Conservation (phyloP, 2,113 vertebrate species). For the Rostratula benghalensis region DNA sequence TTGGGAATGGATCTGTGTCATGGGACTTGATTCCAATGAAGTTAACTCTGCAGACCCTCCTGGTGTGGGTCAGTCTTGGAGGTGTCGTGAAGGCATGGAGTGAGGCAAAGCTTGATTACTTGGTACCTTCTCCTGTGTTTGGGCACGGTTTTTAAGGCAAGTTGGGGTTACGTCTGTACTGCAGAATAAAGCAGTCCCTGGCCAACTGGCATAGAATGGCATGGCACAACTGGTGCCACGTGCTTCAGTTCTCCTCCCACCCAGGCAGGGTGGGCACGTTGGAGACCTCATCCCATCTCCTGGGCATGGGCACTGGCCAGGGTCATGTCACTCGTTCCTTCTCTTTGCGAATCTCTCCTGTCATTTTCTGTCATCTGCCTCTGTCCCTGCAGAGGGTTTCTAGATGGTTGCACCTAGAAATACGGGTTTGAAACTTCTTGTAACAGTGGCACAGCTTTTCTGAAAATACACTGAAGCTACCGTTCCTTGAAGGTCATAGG, state of each 20-base stretch:
- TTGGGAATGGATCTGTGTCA: background rate
- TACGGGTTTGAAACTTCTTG: background rate
- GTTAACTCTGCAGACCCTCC: background rate
- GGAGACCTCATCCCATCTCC: background rate
- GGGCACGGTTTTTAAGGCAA: background rate
- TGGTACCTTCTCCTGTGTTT: fast-evolving
- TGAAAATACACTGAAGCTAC: fast-evolving
- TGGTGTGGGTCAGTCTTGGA: background rate
- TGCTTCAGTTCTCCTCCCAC: background rate
- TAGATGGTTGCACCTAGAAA: background rate
- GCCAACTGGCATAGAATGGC: too few species aligned
- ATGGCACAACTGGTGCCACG: fast-evolving
- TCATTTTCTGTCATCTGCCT: fast-evolving
- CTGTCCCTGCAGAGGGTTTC: background rate
- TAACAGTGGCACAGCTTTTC: background rate
- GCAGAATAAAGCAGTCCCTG: background rate
- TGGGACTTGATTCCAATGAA: background rate
- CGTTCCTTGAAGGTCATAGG: background rate
- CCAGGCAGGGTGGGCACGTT: fast-evolving
- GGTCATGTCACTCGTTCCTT: background rate
- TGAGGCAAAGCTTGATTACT: background rate
- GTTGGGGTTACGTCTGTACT: background rate
- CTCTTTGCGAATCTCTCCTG: background rate
- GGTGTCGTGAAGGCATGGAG: background rate
- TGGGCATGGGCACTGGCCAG: background rate